These are phyloP conservation scores for Phaetusa simplex DNA, from an alignment of 2,113 vertebrate species.

Conservation along the genomic window DNA sequence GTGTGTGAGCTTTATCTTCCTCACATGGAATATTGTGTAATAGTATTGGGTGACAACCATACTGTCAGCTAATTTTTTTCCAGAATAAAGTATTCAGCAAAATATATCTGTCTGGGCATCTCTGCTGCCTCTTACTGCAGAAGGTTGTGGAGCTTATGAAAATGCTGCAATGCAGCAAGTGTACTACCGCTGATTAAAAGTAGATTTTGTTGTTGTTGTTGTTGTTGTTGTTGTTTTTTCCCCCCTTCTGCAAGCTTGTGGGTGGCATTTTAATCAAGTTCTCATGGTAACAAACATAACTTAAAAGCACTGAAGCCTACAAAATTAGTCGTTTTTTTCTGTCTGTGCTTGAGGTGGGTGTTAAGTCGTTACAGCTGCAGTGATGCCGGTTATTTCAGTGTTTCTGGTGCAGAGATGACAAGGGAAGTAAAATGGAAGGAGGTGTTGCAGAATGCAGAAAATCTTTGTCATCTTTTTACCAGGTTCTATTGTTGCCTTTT, in stretches of 20 bases:
- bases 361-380: conserved; percentile 61
- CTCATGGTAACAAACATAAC: conserved; percentile 51
- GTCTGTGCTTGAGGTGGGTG: conserved; percentile 25
- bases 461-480: not conserved
- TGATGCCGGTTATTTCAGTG: not conserved
- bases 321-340: conserved; percentile 27
- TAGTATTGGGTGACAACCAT: not conserved
- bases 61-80: not conserved
- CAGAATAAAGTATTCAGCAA: conserved; percentile 32
- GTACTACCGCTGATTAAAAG: conserved; percentile 41
- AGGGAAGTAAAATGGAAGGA: conserved; percentile 20
- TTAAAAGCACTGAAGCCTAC: conserved; percentile 46
- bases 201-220: not conserved
- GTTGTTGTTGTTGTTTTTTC: not conserved
- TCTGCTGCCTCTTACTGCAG: conserved; percentile 34
- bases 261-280: conserved; percentile 59
- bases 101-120: conserved; percentile 12
- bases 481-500: not conserved
- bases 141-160: conserved; percentile 8
- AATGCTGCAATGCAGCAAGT: conserved; percentile 65
- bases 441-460: conserved; percentile 12
- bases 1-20: not conserved
- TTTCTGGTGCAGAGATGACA: conserved; percentile 16
- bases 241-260: conserved; percentile 6
- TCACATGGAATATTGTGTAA: not conserved